These are phyloP conservation scores for Drosophila jambulina DNA, from an alignment of 1,140 invertebrate genomes.

Conservation along the genomic window DNA sequence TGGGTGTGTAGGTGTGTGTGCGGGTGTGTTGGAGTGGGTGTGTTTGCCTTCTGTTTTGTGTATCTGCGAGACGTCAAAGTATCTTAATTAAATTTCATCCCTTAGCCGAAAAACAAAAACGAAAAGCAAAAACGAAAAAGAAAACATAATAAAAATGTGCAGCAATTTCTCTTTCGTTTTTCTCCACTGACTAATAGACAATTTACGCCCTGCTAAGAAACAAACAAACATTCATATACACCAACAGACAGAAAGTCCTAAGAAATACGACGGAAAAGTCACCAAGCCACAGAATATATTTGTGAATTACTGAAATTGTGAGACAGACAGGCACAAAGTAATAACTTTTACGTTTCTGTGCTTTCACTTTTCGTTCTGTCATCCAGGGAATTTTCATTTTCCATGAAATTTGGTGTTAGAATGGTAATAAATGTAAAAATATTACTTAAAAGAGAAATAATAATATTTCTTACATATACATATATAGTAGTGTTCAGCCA, in stretches of 20 bases:
- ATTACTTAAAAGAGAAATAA: not conserved
- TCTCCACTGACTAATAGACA: constrained; percentile 79
- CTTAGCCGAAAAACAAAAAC: constrained; percentile 63
- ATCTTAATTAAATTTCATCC: constrained; percentile 84
- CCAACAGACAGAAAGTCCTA: constrained; percentile 12
- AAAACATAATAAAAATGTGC: constrained; percentile 79
- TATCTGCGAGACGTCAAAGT: constrained; percentile 80
- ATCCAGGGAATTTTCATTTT: not conserved
- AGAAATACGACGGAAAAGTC: constrained; percentile 30
- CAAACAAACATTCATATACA: constrained; percentile 4
- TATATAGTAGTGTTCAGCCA: not conserved
- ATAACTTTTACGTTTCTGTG: constrained; percentile 2
- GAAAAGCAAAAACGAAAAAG: constrained; percentile 17
- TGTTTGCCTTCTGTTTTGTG: constrained; percentile 55
- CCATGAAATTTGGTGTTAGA: not conserved
- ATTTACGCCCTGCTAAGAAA: constrained; percentile 63
- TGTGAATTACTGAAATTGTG: constrained; percentile 26
- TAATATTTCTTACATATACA: not conserved
- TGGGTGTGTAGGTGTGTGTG: constrained; percentile 25
- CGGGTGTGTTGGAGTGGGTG: constrained; percentile 41
- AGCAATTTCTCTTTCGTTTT: constrained; percentile 74
- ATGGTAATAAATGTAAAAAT: constrained; percentile 5
- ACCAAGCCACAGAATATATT: constrained; percentile 47
- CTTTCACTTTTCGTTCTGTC: constrained; percentile 7
- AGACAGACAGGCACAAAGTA: constrained; percentile 16